A percentile compares a stretch with the other conserved stretches of the same genome.
Evolutionary conservation across 2,888 invertebrate genomes (phyloP).

Genomic region (Psylliodes chrysocephalus): DNA sequence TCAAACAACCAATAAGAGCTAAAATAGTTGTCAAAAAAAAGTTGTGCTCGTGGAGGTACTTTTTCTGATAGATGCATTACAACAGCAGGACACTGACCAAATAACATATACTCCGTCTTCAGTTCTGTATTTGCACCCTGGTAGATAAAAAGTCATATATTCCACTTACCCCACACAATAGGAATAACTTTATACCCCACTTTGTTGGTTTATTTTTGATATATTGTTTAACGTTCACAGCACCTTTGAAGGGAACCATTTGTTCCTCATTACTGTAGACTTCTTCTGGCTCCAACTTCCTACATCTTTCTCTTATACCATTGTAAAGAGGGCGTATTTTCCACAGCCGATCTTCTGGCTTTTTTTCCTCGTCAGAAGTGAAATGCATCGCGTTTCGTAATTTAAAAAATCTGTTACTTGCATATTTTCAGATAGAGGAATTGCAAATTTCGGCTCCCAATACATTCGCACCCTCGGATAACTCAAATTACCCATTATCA

Average conservation of each 20-base stretch:
- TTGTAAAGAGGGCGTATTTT: background rate
- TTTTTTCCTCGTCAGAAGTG: background rate
- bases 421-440: background rate
- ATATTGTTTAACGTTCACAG: conserved; percentile 42
- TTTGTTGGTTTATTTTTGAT: conserved; percentile 43
- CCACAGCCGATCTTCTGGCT: background rate
- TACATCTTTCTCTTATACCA: background rate
- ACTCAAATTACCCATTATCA: conserved; percentile 1
- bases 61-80: conserved; percentile 5
- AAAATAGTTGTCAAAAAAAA: conserved; percentile 18
- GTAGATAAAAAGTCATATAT: conserved; percentile 12
- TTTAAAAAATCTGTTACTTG: background rate
- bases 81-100: background rate
- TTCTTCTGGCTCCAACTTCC: background rate
- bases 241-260: conserved; percentile 46
- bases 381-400: background rate
- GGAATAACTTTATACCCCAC: conserved; percentile 47
- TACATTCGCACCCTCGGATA: background rate
- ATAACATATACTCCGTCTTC: conserved; percentile 2
- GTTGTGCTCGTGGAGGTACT: background rate
- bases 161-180: background rate
- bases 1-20: conserved; percentile 6
- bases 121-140: conserved; percentile 9
- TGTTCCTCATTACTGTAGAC: conserved; percentile 38
- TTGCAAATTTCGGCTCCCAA: conserved; percentile 5